These are phyloP conservation scores for Rhingia campestris DNA, from an alignment of 2,888 invertebrate genomes.

Conservation along the genomic window DNA sequence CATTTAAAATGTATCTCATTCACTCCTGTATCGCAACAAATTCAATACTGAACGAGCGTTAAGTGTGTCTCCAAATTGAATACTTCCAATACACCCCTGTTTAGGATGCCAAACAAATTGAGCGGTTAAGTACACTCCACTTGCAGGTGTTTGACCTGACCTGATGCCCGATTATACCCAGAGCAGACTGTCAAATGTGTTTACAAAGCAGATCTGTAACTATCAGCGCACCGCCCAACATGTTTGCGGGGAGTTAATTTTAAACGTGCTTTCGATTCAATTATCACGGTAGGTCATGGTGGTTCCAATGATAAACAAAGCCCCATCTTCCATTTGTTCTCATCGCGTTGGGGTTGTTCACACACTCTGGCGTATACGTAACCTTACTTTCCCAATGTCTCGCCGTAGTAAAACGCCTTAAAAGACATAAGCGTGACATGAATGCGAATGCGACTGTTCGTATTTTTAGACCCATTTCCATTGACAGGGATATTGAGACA, in stretches of 20 bases:
- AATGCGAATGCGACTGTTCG: slow-evolving; percentile 19
- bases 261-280: slow-evolving; percentile 10
- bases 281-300: slow-evolving; percentile 37
- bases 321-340: slow-evolving; percentile 18
- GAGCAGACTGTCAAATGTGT: background rate
- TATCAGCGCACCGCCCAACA: background rate
- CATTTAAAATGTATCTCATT: too few relatives aligned
- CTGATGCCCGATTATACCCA: too few relatives aligned
- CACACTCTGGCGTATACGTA: slow-evolving; percentile 31
- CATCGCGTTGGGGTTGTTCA: slow-evolving; percentile 13
- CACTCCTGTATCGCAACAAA: too few relatives aligned
- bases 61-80: background rate
- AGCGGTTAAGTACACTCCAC: background rate
- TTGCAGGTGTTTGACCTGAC: background rate
- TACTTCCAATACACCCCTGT: background rate
- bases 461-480: slow-evolving; percentile 9
- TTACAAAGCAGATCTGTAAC: background rate
- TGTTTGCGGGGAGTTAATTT: background rate
- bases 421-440: slow-evolving; percentile 46
- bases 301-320: slow-evolving; percentile 5
- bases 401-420: slow-evolving; percentile 13
- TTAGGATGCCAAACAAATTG: background rate
- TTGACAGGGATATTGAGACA: slow-evolving; percentile 24
- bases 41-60: too few relatives aligned
- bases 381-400: slow-evolving; percentile 14